Evolutionary conservation across 2,888 invertebrate genomes (phyloP), one percentile per base, ranked within the genome.

Genomic region (Nematopogon swammerdamellus): DNA sequence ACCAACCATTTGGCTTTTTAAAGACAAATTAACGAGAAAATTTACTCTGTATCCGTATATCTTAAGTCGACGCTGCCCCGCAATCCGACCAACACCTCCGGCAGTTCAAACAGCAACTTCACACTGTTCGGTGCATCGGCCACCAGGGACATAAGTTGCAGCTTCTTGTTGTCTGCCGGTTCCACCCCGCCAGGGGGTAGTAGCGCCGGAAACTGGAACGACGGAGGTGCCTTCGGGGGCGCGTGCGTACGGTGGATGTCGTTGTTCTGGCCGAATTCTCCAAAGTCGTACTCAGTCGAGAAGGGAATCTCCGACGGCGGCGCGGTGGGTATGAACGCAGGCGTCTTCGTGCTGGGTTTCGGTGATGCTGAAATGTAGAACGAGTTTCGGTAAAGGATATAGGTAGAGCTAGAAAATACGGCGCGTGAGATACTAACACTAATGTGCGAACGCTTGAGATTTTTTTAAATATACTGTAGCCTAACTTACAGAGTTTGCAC

Each of bases 11-110:
- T n/a, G n/a, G n/a, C n/a, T n/a, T n/a, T n/a, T n/a, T n/a, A n/a
- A n/a, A 25, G 8, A 25, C 5, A 6, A 25, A 25, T 25, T 6
- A 4, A 25, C 25, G 8, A 25, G 25, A 25, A 42, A 51, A 81
- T 85, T 82, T 72, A 90, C 90, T 81, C 69, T 60, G 84, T 84
- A 61, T 91, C 89, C 8, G 93, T 92, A 65, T 93, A 95, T 63
- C 92, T 83, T 53, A 95, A 80, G 68, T 95, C 93, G 2, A 95
- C 91, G 55, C 92, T 86, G 50, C 95, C 95, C 59, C 91, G 88
- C 45, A 95, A 79, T 20, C 94, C 94, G 8, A 95, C 92, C 56
- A 92, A 84, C 1, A 92, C 83, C 18, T 86, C 81, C 0, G 95
- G 93, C 10, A 95, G 86, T 3, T 89, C 88, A 64, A 95, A 93